Conservation (phyloP, 2,113 vertebrate species). For the Nothobranchius furzeri region DNA sequence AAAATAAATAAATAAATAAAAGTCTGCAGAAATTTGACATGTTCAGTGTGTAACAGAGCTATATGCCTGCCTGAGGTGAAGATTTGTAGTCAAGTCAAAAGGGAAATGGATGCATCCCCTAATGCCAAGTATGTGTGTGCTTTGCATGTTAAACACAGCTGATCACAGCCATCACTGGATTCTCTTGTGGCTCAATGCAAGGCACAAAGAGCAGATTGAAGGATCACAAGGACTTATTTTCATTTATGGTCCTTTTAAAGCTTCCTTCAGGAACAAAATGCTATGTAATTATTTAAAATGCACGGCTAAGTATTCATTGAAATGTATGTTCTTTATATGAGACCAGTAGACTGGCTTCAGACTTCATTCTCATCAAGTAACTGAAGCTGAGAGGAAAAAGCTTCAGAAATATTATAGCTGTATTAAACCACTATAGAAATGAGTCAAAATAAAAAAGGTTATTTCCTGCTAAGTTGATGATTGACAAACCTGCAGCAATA, state of each 20-base stretch:
- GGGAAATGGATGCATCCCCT: constrained; percentile 37
- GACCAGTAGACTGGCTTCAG: too few relatives aligned
- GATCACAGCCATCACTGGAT: constrained; percentile 73
- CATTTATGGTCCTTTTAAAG: constrained; percentile 42
- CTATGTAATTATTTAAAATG: constrained; percentile 1
- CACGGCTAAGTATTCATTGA: background rate
- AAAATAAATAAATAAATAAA: background rate
- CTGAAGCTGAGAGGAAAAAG: too few relatives aligned
- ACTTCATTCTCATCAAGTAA: background rate
- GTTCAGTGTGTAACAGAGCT: background rate
- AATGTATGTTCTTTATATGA: too few relatives aligned
- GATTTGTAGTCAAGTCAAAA: constrained; percentile 62
- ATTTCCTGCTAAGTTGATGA: background rate
- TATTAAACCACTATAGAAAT: background rate
- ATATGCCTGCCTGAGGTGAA: constrained; percentile 17
- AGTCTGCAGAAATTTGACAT: background rate
- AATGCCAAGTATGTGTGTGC: constrained; percentile 59
- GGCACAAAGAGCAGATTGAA: constrained; percentile 78
- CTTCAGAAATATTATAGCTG: too few relatives aligned
- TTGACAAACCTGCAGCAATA: background rate
- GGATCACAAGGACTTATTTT: constrained; percentile 41
- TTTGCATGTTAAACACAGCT: constrained; percentile 77
- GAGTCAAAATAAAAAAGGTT: background rate
- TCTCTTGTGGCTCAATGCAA: constrained; percentile 59
- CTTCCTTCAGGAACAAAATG: constrained; percentile 6